Evolutionary conservation across 1,140 invertebrate genomes (phyloP), one percentile per base, ranked within the genome.

Genomic region (Trachelipus rathkii): DNA sequence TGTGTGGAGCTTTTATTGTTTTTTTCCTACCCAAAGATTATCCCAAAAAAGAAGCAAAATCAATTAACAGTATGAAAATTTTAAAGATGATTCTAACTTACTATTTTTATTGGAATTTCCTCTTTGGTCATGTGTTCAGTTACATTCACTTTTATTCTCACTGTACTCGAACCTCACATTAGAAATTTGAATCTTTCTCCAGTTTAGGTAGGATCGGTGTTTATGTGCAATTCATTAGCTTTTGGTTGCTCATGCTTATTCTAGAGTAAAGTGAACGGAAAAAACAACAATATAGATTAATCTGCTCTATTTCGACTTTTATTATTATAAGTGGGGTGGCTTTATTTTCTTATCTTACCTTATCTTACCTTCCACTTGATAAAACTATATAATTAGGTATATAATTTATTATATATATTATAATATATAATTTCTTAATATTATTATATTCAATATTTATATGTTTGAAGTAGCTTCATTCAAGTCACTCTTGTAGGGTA

Each of bases 191-290:
- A 89, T 13, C 85, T 95, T 71, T 90, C 82, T 19, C 92, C 93
- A 0, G 88, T 93, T 11, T 83, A 93, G 9, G 85, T 95, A 44
- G 94, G 94, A 0, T 83, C 94, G 15, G 91, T 95, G 89, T 96
- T 96, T 84, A 89, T 96, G n/a, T 91, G 95, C 66, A 94, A 93
- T 82, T 93, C 93, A 2, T 93, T 91, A 0, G 89, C 91, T 11
- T 96, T 95, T 84, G 93, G 93, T 0, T 60, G 92, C 0, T 91
- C 92, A 0, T 92, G 93, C 0, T 93, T 93, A 0, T 85, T 86
- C 10, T 95, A 91, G 90, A 93, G 94, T 33, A 91, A 89, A 88
- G 80, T 94, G 0, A 93, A 92, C 82, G 93, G 94, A 83, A 89
- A 88, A 74, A 81, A 85, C 11, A 82, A 89, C 2, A 86, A 87